Base-by-base conservation (phyloP, 2,888 invertebrate species). In the Heteropelma amictum region DNA sequence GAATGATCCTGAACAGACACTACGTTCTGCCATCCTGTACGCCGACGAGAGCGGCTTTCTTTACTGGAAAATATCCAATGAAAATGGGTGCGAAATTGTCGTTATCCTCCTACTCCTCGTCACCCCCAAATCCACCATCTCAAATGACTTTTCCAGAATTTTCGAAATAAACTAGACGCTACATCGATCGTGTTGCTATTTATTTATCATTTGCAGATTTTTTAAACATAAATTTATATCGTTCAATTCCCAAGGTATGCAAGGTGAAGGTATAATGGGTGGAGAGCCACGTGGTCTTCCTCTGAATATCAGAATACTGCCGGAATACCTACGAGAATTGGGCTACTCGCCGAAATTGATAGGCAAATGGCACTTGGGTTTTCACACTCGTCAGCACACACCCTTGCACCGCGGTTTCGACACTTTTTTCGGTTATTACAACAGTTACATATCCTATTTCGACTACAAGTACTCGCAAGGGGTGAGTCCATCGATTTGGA, bases 31-130 rank as follows among this genome's bases (percentile, higher is more conserved):
- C 97, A 0, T 93, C 96, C 58, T 97, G 97, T 84, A 96, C 96
- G 0, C 96, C 97, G 0, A 95, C 97, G 0, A 91, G 97, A 68
- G 92, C 94, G 0, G 95, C 97, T 0, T 91, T 97, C 5, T 91
- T 95, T 42, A 95, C 97, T 0, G 97, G 97, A 38, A 94, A 94
- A 90, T 96, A 97, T 90, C 96, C 97, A 0, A 95, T 96, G 89
- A 93, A 95, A 88, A 91, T 88, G 80, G 88, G 89, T 63, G 38
- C 35, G 8, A 35, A 7, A 10, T 26, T 28, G 14, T 28, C 3
- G n/a, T 4, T 47, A 5, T 23, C 1, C 0, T 3, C 3, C 1
- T 1, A n/a, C n/a, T n/a, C n/a, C n/a, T n/a, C n/a, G n/a, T n/a
- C n/a, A n/a, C n/a, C n/a, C n/a, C n/a, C n/a, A n/a, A n/a, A n/a